phyloP scores from a whole-genome alignment of 1,140 invertebrate species.

The Hirudo medicinalis region DNA sequence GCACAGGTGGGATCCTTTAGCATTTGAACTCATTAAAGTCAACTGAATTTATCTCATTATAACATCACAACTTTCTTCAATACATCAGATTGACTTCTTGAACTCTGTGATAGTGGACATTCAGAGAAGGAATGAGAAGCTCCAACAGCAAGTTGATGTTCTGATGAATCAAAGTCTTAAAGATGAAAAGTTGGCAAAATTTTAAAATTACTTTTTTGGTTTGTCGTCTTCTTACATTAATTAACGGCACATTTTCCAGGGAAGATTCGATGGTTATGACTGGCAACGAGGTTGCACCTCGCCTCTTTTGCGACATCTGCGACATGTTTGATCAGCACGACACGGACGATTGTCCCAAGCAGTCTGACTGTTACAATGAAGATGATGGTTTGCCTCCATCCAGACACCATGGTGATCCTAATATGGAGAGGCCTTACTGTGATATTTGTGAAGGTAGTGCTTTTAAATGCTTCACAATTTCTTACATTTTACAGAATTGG shows the following conservation, averaged over 20 bases:
- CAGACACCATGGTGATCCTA: conserved; percentile 43
- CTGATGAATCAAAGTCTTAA: conserved; percentile 7
- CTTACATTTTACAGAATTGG: background rate
- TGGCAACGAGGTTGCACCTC: conserved; percentile 38
- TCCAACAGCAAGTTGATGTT: conserved; percentile 61
- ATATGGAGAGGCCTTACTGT: conserved; percentile 64
- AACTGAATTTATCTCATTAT: too few relatives aligned
- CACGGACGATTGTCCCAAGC: conserved; percentile 85
- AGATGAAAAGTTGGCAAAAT: background rate
- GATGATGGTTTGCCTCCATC: conserved; percentile 33
- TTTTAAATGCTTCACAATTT: too few relatives aligned
- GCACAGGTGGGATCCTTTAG: too few relatives aligned
- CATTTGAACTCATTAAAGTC: too few relatives aligned
- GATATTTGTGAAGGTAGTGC: conserved; percentile 72
- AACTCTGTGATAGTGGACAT: conserved; percentile 92
- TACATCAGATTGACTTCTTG: conserved; percentile 70
- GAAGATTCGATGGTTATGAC: background rate
- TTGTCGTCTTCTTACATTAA: too few relatives aligned
- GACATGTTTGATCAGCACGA: conserved; percentile 90
- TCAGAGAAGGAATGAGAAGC: conserved; percentile 75
- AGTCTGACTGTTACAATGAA: conserved; percentile 43
- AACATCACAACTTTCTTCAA: too few relatives aligned
- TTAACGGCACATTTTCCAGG: too few relatives aligned
- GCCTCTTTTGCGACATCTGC: conserved; percentile 92
- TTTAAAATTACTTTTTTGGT: too few relatives aligned